A percentile compares a stretch with the other conserved stretches of the same genome.
Evolutionary conservation across 1,140 invertebrate species (phyloP).

Genomic region (Pseudobourletiella spinata): DNA sequence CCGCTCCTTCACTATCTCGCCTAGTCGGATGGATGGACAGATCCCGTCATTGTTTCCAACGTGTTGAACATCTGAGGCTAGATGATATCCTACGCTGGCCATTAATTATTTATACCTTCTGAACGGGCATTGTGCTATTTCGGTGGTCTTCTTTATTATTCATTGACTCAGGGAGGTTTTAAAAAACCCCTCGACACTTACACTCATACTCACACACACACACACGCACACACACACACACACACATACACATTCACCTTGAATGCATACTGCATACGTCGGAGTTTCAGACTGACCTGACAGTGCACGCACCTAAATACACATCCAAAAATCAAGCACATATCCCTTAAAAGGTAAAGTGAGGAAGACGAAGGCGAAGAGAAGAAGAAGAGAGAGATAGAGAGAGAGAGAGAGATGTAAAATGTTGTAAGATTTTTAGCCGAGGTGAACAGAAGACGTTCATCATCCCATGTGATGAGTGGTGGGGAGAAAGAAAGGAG

Average conservation of each 20-base stretch:
- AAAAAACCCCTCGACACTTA: no score
- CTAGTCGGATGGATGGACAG: no score
- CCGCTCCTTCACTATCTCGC: constrained; percentile 12
- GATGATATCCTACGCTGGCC: neutral
- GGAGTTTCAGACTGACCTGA: no score
- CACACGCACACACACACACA: no score
- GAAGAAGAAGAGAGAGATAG: neutral
- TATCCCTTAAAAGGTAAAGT: neutral
- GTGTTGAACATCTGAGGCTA: neutral
- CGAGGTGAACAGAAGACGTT: no score
- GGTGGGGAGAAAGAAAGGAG: neutral
- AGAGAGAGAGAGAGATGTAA: neutral
- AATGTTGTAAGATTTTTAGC: no score
- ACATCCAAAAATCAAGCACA: no score
- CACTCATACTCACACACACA: no score
- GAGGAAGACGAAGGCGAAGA: neutral
- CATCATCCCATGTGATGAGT: neutral
- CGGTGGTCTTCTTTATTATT: constrained; percentile 21
- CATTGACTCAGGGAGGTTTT: neutral
- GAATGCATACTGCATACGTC: no score
- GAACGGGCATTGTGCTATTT: neutral
- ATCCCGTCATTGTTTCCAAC: neutral
- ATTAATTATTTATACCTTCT: constrained; percentile 17
- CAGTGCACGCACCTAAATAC: no score
- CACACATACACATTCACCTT: no score